Evolutionary conservation across 2,797 vertebrate genomes (phyloP), one percentile per base, ranked within the genome.

Genomic region (Rallus crepitans): DNA sequence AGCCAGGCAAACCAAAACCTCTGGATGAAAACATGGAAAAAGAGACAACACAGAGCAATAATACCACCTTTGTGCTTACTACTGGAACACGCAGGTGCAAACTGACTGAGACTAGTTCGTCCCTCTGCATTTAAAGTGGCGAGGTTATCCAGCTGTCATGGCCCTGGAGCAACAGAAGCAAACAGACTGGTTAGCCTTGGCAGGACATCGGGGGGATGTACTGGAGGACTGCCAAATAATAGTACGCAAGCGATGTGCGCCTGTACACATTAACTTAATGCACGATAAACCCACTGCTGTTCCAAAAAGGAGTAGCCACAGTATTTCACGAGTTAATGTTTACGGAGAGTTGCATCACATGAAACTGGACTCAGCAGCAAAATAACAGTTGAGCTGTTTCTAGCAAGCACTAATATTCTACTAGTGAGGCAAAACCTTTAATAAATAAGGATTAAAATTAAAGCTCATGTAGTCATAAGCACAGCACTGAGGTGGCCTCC

Each of bases 241-340:
- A 81, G 77, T 78, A 78, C 0, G 4, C 57, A 71, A 57, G 61
- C 76, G 53, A 55, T 30, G 20, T 30, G 73, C 72, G 69, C 59
- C 61, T 56, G 45, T 24, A 57, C 91, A 45, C 71, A 64, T 90
- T 50, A 50, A 30, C 40, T 60, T 50, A n/a, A 40, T 4, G 52
- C 50, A 48, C 50, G n/a, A 33, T 30, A 48, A 69, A 52, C 60
- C 77, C 28, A 25, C 28, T 27, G 73, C 47, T 59, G 42, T 59
- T 56, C 64, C 82, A 27, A 64, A 82, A 39, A 47, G 19, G 39
- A 85, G 69, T 20, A 50, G 61, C 50, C n/a, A 6, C 88, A 86
- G 80, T 50, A 45, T 27, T 45, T 17, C 35, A 55, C 2, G 3
- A 66, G 90, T 91, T 90, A 83, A 95, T 94, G 37, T 90, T 76